phyloP scores from a whole-genome alignment of 1,140 invertebrate species.

The Penaeus indicus region DNA sequence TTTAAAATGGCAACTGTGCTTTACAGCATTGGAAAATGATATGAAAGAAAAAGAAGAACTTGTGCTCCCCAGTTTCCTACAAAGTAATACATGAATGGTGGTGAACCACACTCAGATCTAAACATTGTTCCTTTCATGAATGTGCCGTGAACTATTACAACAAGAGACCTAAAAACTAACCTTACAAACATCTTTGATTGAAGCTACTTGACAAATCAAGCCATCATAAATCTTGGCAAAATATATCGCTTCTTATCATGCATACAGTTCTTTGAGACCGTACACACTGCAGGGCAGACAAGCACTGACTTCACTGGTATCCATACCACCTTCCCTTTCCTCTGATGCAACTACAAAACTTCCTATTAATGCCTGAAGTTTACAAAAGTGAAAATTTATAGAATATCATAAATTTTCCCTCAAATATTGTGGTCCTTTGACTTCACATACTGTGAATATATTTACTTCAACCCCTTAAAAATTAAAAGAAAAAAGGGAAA shows the following conservation, averaged over 20 bases:
- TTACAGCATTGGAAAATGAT: no score
- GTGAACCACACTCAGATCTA: no score
- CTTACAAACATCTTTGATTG: slow-evolving; percentile 41
- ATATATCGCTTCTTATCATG: slow-evolving; percentile 26
- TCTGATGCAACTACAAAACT: slow-evolving; percentile 48
- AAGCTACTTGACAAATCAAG: slow-evolving; percentile 31
- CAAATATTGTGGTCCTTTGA: slow-evolving; percentile 51
- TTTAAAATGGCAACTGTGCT: no score
- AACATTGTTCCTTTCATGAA: slow-evolving; percentile 22
- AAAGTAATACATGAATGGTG: no score
- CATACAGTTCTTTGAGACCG: slow-evolving; percentile 15
- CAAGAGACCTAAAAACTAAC: slow-evolving; percentile 35
- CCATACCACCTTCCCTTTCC: slow-evolving; percentile 5
- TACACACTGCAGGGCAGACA: neutral
- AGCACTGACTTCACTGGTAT: neutral
- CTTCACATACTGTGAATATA: slow-evolving; percentile 17
- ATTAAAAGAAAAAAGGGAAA: neutral
- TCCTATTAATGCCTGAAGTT: slow-evolving; percentile 34
- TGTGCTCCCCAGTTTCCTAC: no score
- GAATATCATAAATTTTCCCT: slow-evolving; percentile 40
- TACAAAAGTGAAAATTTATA: slow-evolving; percentile 60
- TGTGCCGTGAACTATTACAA: slow-evolving; percentile 11
- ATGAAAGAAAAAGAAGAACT: no score
- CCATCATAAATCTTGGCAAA: slow-evolving; percentile 24
- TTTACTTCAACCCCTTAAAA: slow-evolving; percentile 36